Evolutionary conservation across 2,797 vertebrate genomes (phyloP), one percentile per base, ranked within the genome.

Genomic region (Fratercula arctica): DNA sequence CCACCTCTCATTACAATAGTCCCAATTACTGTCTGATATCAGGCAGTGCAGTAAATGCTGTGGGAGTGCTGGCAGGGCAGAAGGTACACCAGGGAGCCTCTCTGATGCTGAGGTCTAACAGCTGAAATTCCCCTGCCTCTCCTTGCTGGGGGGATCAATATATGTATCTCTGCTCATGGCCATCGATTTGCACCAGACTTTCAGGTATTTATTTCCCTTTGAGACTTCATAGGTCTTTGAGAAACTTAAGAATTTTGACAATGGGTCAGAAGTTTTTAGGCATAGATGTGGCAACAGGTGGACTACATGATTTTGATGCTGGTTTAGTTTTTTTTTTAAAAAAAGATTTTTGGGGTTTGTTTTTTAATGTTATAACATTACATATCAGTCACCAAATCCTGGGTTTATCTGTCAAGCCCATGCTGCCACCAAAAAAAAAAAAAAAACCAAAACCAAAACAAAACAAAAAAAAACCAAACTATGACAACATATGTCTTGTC

Each of bases 261-360:
- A 35, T 8, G 24, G 21, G 46, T 56, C 24, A 64, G 13, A 77
- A 72, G 2, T 4, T 70, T 50, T 75, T 72, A 79, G 50, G 41
- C 18, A 31, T 14, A 64, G 20, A n/a, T 5, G 0, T 66, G 31
- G 10, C 31, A 69, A 33, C 17, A 82, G 48, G 53, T 21, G 1
- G 51, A 50, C 14, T 43, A 10, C 12, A 29, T 50, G 39, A 25
- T 45, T 72, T 85, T 10, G 41, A 3, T 48, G 46, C 12, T 9
- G 46, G 13, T 9, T 64, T 26, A 2, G 9, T 45, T 45, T 45
- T 45, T 45, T 45, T 23, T 15, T 35, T 7, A 35, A 35, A 13
- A 41, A 1, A 2, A 1, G 7, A 8, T n/a, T 46, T 81, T 16
- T 24, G 13, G 3, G 0, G 21, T 75, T 78, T 60, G 13, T 12